Conservation (phyloP, 2,888 invertebrate species). For the Microdon myrmicae region DNA sequence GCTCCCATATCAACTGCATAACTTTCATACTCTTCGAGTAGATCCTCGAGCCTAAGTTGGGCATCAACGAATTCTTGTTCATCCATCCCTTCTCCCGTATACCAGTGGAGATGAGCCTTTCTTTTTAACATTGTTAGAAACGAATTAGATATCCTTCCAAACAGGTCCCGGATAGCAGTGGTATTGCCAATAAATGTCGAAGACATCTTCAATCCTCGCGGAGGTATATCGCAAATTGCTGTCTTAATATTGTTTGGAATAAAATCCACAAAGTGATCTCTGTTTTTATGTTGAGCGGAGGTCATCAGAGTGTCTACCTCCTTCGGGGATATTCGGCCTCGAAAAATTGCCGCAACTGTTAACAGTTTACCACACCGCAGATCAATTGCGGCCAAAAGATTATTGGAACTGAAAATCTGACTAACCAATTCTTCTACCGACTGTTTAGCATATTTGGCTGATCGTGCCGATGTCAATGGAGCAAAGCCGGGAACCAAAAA, state of each 20-base stretch:
- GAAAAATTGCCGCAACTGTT: conserved; percentile 81
- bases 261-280: conserved; percentile 79
- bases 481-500: conserved; percentile 87
- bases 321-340: conserved; percentile 61
- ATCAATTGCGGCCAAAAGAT: conserved; percentile 85
- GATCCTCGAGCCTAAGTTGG: conserved; percentile 80
- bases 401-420: conserved; percentile 80
- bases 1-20: conserved; percentile 36
- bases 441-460: conserved; percentile 73
- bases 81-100: conserved; percentile 89
- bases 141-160: conserved; percentile 80
- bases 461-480: conserved; percentile 72
- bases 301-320: conserved; percentile 69
- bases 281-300: conserved; percentile 81
- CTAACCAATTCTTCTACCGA: conserved; percentile 78
- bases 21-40: conserved; percentile 73
- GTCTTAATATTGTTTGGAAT: conserved; percentile 89
- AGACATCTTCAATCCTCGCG: conserved; percentile 85
- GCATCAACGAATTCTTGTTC: conserved; percentile 88
- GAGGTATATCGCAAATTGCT: conserved; percentile 85
- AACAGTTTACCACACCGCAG: conserved; percentile 80
- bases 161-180: conserved; percentile 83
- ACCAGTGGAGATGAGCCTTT: conserved; percentile 87
- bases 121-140: conserved; percentile 85
- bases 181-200: conserved; percentile 87